Evolutionary conservation across 2,797 vertebrate species (phyloP), one percentile per base, ranked within the genome.

Genomic region (Acanthiza pusilla): DNA sequence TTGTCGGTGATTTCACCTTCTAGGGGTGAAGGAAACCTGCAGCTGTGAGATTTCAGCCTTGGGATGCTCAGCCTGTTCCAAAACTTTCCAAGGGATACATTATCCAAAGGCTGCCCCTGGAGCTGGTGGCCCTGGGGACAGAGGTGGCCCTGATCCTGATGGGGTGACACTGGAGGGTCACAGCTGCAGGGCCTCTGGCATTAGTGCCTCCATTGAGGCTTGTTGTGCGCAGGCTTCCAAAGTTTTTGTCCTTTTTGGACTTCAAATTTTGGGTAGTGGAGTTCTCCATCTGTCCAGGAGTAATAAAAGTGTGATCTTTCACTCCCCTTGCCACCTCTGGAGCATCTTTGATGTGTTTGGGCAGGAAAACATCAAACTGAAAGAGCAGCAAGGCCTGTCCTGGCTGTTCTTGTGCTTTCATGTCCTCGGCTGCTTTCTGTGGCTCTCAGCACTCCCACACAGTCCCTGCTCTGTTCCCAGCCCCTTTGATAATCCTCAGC

Each of bases 251-350:
- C 40, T 51, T 53, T 42, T n/a, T 30, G 38, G 55, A 36, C 23
- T 72, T 50, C 10, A 32, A 0, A 13, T 53, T 65, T 72, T 61
- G 0, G 0, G 9, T 65, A 50, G 34, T 5, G 38, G 70, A 58
- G 23, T 5, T 86, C 26, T n/a, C 11, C 57, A 16, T n/a, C 57
- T 47, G 34, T 16, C 19, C 67, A 72, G 53, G 78, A 86, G 22
- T 36, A 38, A 42, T 10, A 1, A 0, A 16, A 67, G 16, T 22
- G 32, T 83, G 48, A 30, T 20, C 23, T 32, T 55, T 60, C 45
- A n/a, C 34, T 65, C 7, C 11, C 11, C 15, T 43, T 5, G 0
- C 18, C 27, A 72, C 20, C 16, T 61, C 34, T 6, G 7, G 50
- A 60, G 47, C 53, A 55, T 47, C n/a, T 81, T 65, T 32, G 48